Evolutionary conservation across 2,113 vertebrate species (phyloP).

Genomic region (human (Homo sapiens)): DNA sequence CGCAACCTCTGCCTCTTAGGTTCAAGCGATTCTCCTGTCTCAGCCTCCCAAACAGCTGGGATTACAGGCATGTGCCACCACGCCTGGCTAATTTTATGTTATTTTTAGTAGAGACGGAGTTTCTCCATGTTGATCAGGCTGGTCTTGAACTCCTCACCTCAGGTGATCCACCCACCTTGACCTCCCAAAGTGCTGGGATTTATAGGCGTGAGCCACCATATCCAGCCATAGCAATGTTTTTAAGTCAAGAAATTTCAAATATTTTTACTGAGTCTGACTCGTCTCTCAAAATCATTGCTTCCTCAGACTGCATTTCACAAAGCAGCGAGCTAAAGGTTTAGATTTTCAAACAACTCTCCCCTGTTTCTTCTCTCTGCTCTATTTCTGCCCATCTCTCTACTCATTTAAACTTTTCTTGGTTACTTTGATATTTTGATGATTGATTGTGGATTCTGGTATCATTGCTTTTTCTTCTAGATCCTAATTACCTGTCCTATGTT

Average conservation of each 20-base stretch:
- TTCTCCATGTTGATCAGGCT: no score
- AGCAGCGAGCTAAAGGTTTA: background rate
- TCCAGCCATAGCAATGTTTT: background rate
- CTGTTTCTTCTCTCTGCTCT: background rate
- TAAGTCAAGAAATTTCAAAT: background rate
- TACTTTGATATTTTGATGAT: background rate
- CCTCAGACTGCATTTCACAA: background rate
- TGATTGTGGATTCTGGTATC: conserved; percentile 19
- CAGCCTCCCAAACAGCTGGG: no score
- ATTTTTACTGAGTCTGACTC: background rate
- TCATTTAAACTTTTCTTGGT: background rate
- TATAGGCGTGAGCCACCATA: no score
- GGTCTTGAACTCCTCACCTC: no score
- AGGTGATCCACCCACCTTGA: no score
- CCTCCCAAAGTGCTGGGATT: no score
- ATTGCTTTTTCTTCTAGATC: conserved; percentile 12
- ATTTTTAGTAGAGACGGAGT: no score
- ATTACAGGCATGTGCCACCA: no score
- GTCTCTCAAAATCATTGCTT: background rate
- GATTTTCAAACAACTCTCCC: background rate
- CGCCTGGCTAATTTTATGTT: no score
- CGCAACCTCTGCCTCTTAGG: no score
- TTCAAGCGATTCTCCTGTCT: no score
- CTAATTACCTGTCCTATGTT: background rate
- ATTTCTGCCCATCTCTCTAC: background rate